Base-by-base conservation (phyloP, 2,888 invertebrate genomes). In the Pseudanteris insignis region DNA sequence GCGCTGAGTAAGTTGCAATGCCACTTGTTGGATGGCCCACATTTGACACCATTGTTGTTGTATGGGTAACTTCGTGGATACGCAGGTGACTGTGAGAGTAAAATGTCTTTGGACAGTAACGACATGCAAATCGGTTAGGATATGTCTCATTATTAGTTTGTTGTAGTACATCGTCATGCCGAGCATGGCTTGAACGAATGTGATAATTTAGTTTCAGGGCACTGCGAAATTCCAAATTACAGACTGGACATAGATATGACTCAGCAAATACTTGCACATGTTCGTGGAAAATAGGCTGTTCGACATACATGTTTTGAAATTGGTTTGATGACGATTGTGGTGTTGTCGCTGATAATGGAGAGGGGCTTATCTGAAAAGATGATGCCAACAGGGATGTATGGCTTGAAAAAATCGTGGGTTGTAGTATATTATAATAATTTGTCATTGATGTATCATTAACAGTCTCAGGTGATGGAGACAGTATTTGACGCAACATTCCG, bases 401-500 rank as follows among this genome's bases (percentile, higher is more conserved):
- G 55, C 68, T 76, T 54, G 71, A 63, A 46, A 68, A 75, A 61
- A 76, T 70, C n/a, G 66, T 55, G 34, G 71, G 72, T 28, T 71
- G 73, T 6, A 75, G 69, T 14, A 74, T 61, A 55, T 71, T 73
- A 64, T 67, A 74, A 61, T 66, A 70, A 57, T 66, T 62, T 9
- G 64, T 38, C 29, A 67, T 58, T 51, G 64, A 66, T 29, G 62
- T 51, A 18, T 77, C 77, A 48, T 73, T 76, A 10, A 70, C 73
- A 53, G 70, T 73, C 67, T 77, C 77, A 47, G 79, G 75, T 41
- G 78, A 75, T 11, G 79, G 79, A 44, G 79, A 79, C 11, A 79
- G 72, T 57, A 79, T 79, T 61, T 79, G 79, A 41, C 79, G 78
- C 62, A 79, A 74, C 79, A 79, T 79, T 63, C 79, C 79, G 18